Conservation (phyloP, 1,140 invertebrate genomes). For the Euborellia annulipes region DNA sequence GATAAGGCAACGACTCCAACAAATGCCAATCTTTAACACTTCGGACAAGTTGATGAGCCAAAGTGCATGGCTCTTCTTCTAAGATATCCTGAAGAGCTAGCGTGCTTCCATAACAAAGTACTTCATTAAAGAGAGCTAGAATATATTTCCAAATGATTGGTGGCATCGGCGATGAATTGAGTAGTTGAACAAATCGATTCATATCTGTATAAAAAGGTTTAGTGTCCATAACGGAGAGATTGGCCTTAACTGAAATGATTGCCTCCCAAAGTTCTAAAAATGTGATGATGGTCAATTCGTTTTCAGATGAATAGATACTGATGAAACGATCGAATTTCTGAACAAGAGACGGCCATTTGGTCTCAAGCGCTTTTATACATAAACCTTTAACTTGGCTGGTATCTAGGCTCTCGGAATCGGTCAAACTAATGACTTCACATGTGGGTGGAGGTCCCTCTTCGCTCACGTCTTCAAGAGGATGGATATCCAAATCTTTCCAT, state of each 20-base stretch:
- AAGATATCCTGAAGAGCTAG: slow-evolving; percentile 69
- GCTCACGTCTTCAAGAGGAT: slow-evolving; percentile 56
- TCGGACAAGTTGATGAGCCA: slow-evolving; percentile 67
- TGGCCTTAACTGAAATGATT: slow-evolving; percentile 80
- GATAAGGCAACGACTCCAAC: slow-evolving; percentile 46
- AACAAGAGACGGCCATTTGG: slow-evolving; percentile 63
- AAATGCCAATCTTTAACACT: slow-evolving; percentile 71
- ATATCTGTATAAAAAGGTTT: slow-evolving; percentile 75
- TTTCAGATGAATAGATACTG: slow-evolving; percentile 27
- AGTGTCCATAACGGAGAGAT: slow-evolving; percentile 73
- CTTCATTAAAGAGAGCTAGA: slow-evolving; percentile 69
- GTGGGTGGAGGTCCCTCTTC: slow-evolving; percentile 16
- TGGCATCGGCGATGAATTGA: slow-evolving; percentile 52
- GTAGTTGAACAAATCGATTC: slow-evolving; percentile 57
- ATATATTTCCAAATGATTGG: slow-evolving; percentile 70
- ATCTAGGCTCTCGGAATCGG: slow-evolving; percentile 62
- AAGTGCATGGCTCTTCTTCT: slow-evolving; percentile 69
- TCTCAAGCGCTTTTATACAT: slow-evolving; percentile 66
- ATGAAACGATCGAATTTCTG: slow-evolving; percentile 35
- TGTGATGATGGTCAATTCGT: slow-evolving; percentile 45
- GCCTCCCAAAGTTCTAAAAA: slow-evolving; percentile 76
- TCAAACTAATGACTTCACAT: slow-evolving; percentile 50
- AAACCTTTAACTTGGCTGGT: slow-evolving; percentile 61
- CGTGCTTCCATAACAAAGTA: slow-evolving; percentile 76
- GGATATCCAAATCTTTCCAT: slow-evolving; percentile 68